phyloP scores from a whole-genome alignment of 2,113 vertebrate species.

The Oryzias celebensis region DNA sequence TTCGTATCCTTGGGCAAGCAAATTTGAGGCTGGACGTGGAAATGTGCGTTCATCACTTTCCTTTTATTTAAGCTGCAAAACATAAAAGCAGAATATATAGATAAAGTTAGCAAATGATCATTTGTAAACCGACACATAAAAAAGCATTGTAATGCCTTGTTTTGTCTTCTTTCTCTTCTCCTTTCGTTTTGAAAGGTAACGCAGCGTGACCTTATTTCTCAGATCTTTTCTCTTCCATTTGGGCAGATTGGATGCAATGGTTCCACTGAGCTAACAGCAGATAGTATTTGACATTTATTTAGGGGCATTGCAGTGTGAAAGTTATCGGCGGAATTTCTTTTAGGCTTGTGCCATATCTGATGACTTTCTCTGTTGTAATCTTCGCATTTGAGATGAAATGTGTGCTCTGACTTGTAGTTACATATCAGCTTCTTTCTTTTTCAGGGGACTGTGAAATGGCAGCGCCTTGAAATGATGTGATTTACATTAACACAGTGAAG shows the following conservation, averaged over 20 bases:
- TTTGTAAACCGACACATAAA: neutral
- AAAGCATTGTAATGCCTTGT: slow-evolving; percentile 31
- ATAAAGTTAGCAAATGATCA: neutral
- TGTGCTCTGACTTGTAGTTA: slow-evolving; percentile 61
- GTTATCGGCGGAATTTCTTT: slow-evolving; percentile 73
- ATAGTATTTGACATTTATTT: slow-evolving; percentile 80
- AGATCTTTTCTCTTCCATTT: slow-evolving; percentile 55
- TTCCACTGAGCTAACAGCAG: slow-evolving; percentile 70
- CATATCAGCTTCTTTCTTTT: slow-evolving; percentile 61
- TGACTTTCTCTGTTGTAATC: slow-evolving; percentile 71
- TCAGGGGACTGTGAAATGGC: slow-evolving; percentile 55
- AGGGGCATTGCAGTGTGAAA: slow-evolving; percentile 73
- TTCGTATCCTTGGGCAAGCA: slow-evolving; percentile 23
- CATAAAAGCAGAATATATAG: neutral
- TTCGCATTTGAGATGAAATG: slow-evolving; percentile 75
- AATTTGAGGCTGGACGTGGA: slow-evolving; percentile 15
- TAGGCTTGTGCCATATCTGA: slow-evolving; percentile 75
- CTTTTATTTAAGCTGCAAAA: neutral
- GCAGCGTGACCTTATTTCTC: slow-evolving; percentile 48
- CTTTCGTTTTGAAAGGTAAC: slow-evolving; percentile 16
- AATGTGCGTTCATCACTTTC: slow-evolving; percentile 12
- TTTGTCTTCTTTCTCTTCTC: slow-evolving; percentile 14
- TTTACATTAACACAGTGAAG: slow-evolving; percentile 19
- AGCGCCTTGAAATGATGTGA: slow-evolving; percentile 32
- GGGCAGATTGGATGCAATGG: slow-evolving; percentile 65